Percentiles rank a stretch among this genome's conserved stretches.
Conservation (phyloP, 2,888 invertebrate genomes). For the Drosophila engyochracea region DNA sequence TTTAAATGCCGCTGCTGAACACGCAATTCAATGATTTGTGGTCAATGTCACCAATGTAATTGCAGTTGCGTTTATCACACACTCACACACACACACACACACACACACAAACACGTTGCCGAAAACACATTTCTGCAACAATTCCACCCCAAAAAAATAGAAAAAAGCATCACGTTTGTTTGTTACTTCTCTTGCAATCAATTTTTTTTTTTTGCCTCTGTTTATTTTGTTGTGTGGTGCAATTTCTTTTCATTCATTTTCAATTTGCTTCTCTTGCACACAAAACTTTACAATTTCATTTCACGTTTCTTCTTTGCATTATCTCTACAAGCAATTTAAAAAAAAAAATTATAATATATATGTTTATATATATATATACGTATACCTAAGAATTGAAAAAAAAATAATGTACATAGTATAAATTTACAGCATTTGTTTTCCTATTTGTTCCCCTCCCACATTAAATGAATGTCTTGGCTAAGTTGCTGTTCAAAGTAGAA, state of each 20-base stretch:
- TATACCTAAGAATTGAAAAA: conserved; percentile 29
- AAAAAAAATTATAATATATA: conserved; percentile 13
- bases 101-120: too few species aligned
- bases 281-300: conserved; percentile 55
- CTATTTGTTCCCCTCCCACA: conserved; percentile 15
- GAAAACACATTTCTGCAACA: too few species aligned
- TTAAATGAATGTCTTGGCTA: conserved; percentile 20
- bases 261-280: conserved; percentile 45
- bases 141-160: too few species aligned
- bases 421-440: conserved; percentile 38
- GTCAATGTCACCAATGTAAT: conserved; percentile 61
- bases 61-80: conserved; percentile 25
- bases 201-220: conserved; percentile 31
- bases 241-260: conserved; percentile 57
- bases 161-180: conserved; percentile 4
- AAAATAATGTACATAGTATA: conserved; percentile 47
- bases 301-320: conserved; percentile 29
- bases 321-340: conserved; percentile 35
- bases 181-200: conserved; percentile 20
- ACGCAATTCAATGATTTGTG: conserved; percentile 71
- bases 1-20: conserved; percentile 48
- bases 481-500: conserved; percentile 13
- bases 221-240: conserved; percentile 49
- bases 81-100: neutral
- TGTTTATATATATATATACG: neutral